Base-by-base conservation (phyloP, 1,140 invertebrate species). In the Listronotus oregonensis region DNA sequence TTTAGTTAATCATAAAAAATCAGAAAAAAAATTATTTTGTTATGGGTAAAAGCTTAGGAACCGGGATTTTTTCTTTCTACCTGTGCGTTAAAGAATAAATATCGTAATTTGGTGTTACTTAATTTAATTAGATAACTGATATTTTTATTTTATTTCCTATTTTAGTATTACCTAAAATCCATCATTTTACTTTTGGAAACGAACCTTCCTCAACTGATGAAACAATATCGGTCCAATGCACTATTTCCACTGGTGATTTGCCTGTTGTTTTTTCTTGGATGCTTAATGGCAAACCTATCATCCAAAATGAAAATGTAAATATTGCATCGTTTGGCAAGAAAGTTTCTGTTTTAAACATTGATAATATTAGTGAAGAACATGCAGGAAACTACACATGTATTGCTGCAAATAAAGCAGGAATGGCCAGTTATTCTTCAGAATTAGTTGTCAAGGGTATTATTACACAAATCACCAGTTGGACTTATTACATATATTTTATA, bases 321-420 rank as follows among this genome's bases (percentile, higher is more conserved):
- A 69, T 74, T 18, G 70, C 75, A 2, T 86, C 85, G 77, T 77
- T 90, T 70, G 89, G 90, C 44, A 85, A 86, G 67, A 85, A 86
- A 73, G 87, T 86, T 61, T 88, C 85, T 64, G 82, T 92, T 70
- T 79, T 96, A 62, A 87, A 86, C 21, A 94, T 95, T 66, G 86
- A 90, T 64, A 85, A 87, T 11, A 47, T 64, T 12, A 64, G 17
- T 15, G 87, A 89, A 56, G 83, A 85, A 90, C 90, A 43, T 93
- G 92, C 81, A 17, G 88, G 89, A 39, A 82, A 86, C 66, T 90
- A 89, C 77, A 86, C 85, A 65, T 90, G 89, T 79, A 84, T 85
- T 43, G 90, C 87, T 68, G 83, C 84, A 55, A 92, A 92, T 85
- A 43, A 90, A 18, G 89, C 87, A 67, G 89, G 88, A 61, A 79